phyloP scores from a whole-genome alignment of 2,888 invertebrate species.

The Conops quadrifasciatus region DNA sequence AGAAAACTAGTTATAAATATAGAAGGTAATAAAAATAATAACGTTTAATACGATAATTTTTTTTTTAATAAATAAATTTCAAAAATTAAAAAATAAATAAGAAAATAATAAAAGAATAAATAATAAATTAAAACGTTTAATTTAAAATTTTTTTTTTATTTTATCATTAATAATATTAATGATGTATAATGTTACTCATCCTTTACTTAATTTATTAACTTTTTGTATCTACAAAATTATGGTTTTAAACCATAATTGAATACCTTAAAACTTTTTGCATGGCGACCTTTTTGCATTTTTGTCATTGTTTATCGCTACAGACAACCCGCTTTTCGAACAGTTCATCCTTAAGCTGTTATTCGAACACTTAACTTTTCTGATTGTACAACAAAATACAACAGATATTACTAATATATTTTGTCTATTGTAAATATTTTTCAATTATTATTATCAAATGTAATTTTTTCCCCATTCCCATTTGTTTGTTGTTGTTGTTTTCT shows the following conservation, averaged over 20 bases:
- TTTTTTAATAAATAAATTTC: neutral
- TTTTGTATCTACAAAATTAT: too few species aligned
- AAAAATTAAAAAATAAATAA: neutral
- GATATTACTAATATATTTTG: neutral
- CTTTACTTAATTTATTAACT: too few species aligned
- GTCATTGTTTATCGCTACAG: neutral
- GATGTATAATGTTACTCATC: too few species aligned
- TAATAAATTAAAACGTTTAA: neutral
- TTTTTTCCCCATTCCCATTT: slow-evolving; percentile 10
- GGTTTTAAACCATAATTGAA: too few species aligned
- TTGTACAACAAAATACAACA: too few species aligned
- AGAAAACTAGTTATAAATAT: too few species aligned
- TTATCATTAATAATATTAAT: too few species aligned
- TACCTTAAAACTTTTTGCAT: too few species aligned
- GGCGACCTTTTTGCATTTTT: slow-evolving; percentile 2
- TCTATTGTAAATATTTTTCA: neutral
- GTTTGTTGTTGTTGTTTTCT: slow-evolving; percentile 38
- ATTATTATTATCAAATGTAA: neutral
- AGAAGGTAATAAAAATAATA: too few species aligned
- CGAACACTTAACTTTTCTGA: too few species aligned
- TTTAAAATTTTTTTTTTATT: too few species aligned
- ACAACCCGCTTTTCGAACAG: slow-evolving; percentile 25
- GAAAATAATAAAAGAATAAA: neutral
- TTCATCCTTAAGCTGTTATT: neutral
- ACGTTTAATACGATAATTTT: too few species aligned